phyloP scores from a whole-genome alignment of 2,888 invertebrate species.

The Mechanitis mazaeus region DNA sequence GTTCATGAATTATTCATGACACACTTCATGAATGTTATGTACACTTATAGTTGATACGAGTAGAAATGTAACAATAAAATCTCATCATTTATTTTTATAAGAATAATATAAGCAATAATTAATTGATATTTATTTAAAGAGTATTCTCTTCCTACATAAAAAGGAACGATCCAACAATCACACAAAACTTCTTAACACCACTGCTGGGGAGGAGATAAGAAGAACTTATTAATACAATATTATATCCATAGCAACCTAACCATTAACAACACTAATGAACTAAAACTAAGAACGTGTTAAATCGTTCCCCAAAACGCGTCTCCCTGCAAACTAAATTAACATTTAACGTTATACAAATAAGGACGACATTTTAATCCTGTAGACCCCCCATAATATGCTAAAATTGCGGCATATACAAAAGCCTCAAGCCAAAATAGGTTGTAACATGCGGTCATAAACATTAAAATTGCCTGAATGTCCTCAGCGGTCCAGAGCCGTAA shows the following conservation, averaged over 20 bases:
- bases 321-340: conserved; percentile 12
- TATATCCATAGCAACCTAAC: conserved; percentile 2
- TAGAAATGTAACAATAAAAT: too few species aligned
- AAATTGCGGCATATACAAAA: conserved; percentile 16
- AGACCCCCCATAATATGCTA: conserved; percentile 13
- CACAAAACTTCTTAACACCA: neutral
- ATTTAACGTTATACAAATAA: conserved; percentile 8
- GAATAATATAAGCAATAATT: too few species aligned
- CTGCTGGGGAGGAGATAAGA: neutral
- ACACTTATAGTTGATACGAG: too few species aligned
- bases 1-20: too few species aligned
- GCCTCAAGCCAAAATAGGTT: conserved; percentile 16
- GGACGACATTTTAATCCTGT: conserved; percentile 2
- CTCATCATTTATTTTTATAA: too few species aligned
- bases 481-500: conserved; percentile 23
- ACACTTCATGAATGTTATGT: too few species aligned
- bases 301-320: conserved; percentile 17
- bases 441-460: conserved; percentile 12
- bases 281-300: conserved; percentile 22
- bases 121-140: too few species aligned
- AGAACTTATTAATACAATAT: conserved; percentile 3
- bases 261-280: conserved; percentile 19
- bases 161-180: neutral
- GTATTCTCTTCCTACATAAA: neutral
- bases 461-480: conserved; percentile 15